phyloP scores from a whole-genome alignment of 2,113 vertebrate species.

The Brienomyrus longianalis region DNA sequence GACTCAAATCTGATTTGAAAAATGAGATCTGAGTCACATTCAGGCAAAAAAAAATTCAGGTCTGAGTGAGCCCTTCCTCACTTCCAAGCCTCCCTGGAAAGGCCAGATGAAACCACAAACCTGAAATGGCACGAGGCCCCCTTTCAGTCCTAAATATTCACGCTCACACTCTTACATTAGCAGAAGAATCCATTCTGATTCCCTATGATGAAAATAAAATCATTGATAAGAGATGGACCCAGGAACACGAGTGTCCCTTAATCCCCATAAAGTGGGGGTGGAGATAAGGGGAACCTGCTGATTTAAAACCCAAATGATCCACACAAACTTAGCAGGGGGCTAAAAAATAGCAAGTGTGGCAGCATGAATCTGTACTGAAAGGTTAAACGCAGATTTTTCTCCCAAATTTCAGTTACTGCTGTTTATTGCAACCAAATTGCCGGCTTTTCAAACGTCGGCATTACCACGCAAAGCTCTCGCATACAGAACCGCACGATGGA shows the following conservation, averaged over 20 bases:
- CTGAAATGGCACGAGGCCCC: not conserved
- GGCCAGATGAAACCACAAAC: not conserved
- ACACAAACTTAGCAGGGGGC: not conserved
- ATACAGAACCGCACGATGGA: not conserved
- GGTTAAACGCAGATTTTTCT: not conserved
- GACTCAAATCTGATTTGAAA: not conserved
- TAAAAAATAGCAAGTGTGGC: not conserved
- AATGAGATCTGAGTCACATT: not conserved
- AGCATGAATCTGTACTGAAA: not conserved
- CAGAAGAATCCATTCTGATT: not conserved
- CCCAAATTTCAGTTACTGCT: not conserved
- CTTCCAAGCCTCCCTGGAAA: not conserved
- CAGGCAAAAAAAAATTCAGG: not conserved
- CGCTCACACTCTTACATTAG: not conserved
- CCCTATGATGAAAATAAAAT: not conserved
- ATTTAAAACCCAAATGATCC: not conserved
- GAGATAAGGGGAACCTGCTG: not conserved
- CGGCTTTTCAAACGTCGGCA: not conserved
- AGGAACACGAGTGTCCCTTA: not conserved
- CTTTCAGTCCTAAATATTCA: conserved; percentile 1
- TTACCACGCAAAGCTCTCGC: not conserved
- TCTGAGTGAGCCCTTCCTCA: not conserved
- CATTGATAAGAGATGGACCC: not conserved
- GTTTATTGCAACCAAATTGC: not conserved
- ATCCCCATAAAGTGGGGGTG: not conserved